Conservation (phyloP, 2,113 vertebrate genomes). For the Synchiropus splendidus region DNA sequence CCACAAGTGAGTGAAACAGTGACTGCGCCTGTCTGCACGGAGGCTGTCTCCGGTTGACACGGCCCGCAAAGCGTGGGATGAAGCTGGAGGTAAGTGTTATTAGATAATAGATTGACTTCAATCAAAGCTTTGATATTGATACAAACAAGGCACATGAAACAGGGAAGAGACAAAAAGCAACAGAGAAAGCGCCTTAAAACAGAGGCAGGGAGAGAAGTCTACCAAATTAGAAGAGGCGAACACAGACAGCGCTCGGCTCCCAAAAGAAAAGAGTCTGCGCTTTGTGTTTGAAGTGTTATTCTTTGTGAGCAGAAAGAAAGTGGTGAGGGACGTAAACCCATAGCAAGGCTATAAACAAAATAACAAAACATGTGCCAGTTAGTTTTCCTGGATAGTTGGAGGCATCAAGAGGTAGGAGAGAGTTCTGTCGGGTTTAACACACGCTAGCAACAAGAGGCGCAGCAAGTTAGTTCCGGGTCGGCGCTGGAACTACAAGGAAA, state of each 20-base stretch:
- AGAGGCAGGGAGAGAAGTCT: slow-evolving; percentile 4
- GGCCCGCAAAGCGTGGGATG: slow-evolving; percentile 31
- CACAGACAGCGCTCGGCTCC: slow-evolving; percentile 12
- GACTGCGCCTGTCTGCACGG: slow-evolving; percentile 31
- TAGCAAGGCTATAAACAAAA: no score
- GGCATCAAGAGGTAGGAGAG: no score
- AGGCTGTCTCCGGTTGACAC: slow-evolving; percentile 28
- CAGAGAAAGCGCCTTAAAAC: no score
- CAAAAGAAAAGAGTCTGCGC: slow-evolving; percentile 14
- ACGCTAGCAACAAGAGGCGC: no score
- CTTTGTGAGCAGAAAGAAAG: no score
- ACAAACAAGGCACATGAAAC: slow-evolving; percentile 31
- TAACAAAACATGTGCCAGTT: no score
- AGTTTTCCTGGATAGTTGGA: no score
- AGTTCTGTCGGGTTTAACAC: no score
- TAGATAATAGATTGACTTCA: slow-evolving; percentile 36
- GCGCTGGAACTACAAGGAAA: slow-evolving; percentile 25
- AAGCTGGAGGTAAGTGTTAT: slow-evolving; percentile 32
- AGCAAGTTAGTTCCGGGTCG: no score
- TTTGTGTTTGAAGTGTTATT: slow-evolving; percentile 24
- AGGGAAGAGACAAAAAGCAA: slow-evolving; percentile 8
- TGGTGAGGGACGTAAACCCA: no score
- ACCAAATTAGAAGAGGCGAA: slow-evolving; percentile 14
- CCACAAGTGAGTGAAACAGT: slow-evolving; percentile 32
- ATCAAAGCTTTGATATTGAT: slow-evolving; percentile 39